These are phyloP conservation scores for Pipistrellus kuhlii DNA, from an alignment of 2,797 vertebrate genomes.

Conservation along the genomic window DNA sequence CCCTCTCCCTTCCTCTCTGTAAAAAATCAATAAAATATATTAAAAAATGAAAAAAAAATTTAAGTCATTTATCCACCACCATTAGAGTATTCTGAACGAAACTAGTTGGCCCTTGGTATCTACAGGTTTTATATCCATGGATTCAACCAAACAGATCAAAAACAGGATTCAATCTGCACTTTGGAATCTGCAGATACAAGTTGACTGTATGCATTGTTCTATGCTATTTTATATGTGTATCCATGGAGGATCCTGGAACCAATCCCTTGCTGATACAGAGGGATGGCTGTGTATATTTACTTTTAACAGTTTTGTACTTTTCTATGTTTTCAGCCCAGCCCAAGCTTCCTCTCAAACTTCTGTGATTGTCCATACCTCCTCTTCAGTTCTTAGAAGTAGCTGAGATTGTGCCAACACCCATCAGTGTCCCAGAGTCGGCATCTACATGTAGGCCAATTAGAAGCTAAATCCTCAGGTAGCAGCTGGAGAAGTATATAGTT, in stretches of 20 bases:
- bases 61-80: neutral
- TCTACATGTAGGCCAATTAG: neutral
- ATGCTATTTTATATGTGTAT: neutral
- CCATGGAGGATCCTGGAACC: neutral
- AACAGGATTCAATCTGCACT: neutral
- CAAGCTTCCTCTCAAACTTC: slow-evolving; percentile 4
- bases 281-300: neutral
- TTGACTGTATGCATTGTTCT: neutral
- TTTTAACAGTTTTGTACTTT: neutral
- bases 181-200: neutral
- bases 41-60: too few species aligned
- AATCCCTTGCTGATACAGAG: neutral
- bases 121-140: neutral
- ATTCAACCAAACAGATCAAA: neutral
- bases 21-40: too few species aligned
- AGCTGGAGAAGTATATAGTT: neutral
- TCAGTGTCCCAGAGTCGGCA: neutral
- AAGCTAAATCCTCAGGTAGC: neutral
- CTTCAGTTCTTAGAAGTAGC: neutral
- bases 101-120: neutral
- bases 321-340: neutral
- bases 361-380: neutral
- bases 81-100: neutral
- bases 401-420: neutral
- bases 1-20: too few species aligned